Conservation (phyloP, 2,113 vertebrate species). For the Donacobius atricapilla region DNA sequence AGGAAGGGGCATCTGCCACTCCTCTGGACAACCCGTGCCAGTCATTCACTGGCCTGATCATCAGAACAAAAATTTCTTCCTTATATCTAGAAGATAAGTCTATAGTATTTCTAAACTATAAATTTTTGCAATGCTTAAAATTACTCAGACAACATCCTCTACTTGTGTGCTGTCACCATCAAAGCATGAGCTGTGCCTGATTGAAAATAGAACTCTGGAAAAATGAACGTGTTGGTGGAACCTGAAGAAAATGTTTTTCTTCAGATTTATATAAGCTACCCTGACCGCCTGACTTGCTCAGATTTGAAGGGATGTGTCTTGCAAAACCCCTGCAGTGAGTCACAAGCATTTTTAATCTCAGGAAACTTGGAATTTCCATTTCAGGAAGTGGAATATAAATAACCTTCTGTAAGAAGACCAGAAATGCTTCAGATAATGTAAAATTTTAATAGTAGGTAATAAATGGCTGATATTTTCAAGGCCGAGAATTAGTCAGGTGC, state of each 20-base stretch:
- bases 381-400: constrained; percentile 34
- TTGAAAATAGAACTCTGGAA: background rate
- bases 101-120: background rate
- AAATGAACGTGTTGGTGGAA: background rate
- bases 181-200: background rate
- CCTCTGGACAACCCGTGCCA: background rate
- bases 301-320: constrained; percentile 2
- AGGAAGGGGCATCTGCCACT: background rate
- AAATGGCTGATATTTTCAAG: background rate
- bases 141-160: background rate
- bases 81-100: background rate
- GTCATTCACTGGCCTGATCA: background rate
- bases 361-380: constrained; percentile 15
- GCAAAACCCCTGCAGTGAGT: constrained; percentile 8
- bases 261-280: background rate
- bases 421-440: background rate
- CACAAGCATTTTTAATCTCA: background rate
- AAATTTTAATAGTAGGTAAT: background rate
- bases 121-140: background rate
- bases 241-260: background rate
- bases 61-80: background rate
- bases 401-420: background rate
- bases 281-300: background rate
- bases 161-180: background rate
- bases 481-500: background rate